phyloP scores from a whole-genome alignment of 2,888 invertebrate species.

The Parapristionchus giblindavisi region DNA sequence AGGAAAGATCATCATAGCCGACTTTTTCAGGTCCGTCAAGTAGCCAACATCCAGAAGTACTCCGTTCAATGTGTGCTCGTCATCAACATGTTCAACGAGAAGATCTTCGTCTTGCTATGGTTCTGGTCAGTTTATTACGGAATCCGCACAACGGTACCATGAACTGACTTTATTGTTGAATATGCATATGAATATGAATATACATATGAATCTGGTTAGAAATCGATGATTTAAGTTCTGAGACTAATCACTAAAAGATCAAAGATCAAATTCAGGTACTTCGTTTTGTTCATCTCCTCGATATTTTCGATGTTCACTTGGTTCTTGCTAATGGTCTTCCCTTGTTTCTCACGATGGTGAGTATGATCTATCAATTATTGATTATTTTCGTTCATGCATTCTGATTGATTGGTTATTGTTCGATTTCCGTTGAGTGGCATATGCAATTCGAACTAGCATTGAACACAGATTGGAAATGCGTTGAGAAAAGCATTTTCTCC shows the following conservation, averaged over 20 bases:
- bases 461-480: too few relatives aligned
- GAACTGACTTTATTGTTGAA: neutral
- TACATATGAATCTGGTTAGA: too few relatives aligned
- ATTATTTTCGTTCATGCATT: too few relatives aligned
- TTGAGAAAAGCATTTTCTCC: too few relatives aligned
- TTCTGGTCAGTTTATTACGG: conserved; percentile 55
- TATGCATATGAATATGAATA: neutral
- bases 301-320: conserved; percentile 63
- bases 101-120: conserved; percentile 68
- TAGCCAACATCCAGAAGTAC: conserved; percentile 69
- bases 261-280: conserved; percentile 55
- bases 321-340: conserved; percentile 59
- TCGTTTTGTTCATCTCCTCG: conserved; percentile 56
- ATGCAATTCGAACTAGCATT: too few relatives aligned
- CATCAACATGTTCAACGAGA: conserved; percentile 69
- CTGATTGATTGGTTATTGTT: too few relatives aligned
- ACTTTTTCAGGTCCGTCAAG: conserved; percentile 62
- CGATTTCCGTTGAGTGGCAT: too few relatives aligned
- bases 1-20: neutral
- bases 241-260: neutral
- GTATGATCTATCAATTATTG: too few relatives aligned
- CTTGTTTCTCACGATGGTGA: conserved; percentile 64
- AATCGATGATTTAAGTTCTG: neutral
- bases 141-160: too few relatives aligned
- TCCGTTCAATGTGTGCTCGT: conserved; percentile 69